Evolutionary conservation across 2,888 invertebrate genomes (phyloP).

Genomic region (Protophormia terraenovae): DNA sequence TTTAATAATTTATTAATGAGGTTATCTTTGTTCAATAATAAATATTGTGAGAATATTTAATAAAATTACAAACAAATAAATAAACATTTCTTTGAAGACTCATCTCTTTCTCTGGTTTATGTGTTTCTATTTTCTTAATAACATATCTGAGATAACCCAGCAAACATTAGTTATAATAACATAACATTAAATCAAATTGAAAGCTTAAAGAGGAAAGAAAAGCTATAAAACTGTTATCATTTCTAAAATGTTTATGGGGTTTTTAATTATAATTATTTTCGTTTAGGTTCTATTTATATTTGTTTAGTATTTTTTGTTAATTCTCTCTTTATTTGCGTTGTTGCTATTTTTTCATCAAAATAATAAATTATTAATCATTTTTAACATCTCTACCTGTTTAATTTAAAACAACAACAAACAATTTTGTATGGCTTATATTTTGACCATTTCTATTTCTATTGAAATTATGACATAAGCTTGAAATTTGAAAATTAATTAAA

Average conservation of each 20-base stretch:
- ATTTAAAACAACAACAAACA: neutral
- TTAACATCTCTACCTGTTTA: neutral
- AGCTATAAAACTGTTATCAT: no score
- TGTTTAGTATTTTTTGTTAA: neutral
- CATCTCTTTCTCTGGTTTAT: neutral
- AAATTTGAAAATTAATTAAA: neutral
- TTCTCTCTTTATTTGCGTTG: neutral
- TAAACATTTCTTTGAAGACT: neutral
- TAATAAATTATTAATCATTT: slow-evolving; percentile 24
- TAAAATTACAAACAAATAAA: slow-evolving; percentile 25
- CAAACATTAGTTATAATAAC: no score
- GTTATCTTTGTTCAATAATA: slow-evolving; percentile 48
- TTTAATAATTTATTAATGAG: slow-evolving; percentile 41
- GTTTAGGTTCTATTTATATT: no score
- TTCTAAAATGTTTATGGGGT: neutral
- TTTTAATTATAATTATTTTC: no score
- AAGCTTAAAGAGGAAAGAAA: no score
- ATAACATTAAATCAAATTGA: no score
- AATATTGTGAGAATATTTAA: slow-evolving; percentile 26
- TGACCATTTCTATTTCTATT: neutral
- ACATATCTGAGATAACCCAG: neutral
- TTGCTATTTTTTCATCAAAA: neutral
- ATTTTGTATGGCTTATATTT: neutral
- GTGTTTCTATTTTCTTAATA: neutral
- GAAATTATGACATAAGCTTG: slow-evolving; percentile 18